Base-by-base conservation (phyloP, 2,113 vertebrate genomes). In the Mus musculus region DNA sequence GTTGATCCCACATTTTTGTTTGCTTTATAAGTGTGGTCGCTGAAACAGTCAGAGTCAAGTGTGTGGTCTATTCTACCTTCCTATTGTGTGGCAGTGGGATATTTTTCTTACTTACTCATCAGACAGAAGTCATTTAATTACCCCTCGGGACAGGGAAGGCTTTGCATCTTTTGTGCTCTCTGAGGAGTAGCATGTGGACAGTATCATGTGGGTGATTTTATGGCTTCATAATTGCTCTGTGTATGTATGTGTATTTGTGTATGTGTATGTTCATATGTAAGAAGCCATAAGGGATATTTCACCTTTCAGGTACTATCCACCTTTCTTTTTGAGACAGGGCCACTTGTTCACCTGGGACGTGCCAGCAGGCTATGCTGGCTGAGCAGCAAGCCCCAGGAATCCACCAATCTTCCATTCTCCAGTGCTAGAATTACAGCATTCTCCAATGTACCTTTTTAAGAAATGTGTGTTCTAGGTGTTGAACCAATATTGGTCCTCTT, bases 151-250 rank as follows among this genome's bases (percentile, higher is more conserved):
- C 59, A 26, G 4, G 20, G 46, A 78, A 85, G 28, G 36, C 90
- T 81, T 54, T 88, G 49, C 36, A 92, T 13, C 63, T 92, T 86
- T 94, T 69, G 88, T 52, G 30, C 89, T 90, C 92, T 61, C 16
- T 72, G 56, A 89, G 39, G 56, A 87, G 28, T 82, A 89, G 17
- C 59, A 95, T 30, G 90, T 78, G 78, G 33, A 80, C 54, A 89
- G 88, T 77, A 54, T 94, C 73, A 90, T 88, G 12, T 91, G 95
- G 7, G 39, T 65, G 16, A 30, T 93, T 91, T 96, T 89, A 78
- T 39, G 39, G 24, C n/a, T 89, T 93, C 56, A 54, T 84, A 77
- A 78, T 19, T 82, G 81, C 89, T 80, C 2, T 28, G 12, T 93
- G n/a, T 65, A 11, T 19, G 28, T 49, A 49, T 86, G 28, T 49